Conservation (phyloP, 2,888 invertebrate species). For the Callosobruchus maculatus region DNA sequence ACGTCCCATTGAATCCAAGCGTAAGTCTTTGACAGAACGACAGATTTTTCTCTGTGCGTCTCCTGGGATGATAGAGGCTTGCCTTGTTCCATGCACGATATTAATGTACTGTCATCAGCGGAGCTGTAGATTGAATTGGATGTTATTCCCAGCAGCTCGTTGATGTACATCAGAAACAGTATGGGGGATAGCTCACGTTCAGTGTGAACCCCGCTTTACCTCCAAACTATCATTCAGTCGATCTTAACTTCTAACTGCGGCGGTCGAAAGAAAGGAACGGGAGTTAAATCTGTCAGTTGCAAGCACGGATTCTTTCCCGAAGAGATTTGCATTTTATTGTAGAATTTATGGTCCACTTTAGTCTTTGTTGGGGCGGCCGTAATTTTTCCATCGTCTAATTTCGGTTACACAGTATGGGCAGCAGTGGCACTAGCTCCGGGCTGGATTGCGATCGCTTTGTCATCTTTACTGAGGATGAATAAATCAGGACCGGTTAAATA, state of each 20-base stretch:
- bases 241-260: neutral
- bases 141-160: too few relatives aligned
- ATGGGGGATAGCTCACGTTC: neutral
- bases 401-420: neutral
- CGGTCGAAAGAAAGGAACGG: neutral
- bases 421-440: neutral
- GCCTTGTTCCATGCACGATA: too few relatives aligned
- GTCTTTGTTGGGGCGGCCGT: neutral
- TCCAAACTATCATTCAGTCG: neutral
- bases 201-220: neutral
- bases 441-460: neutral
- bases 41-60: too few relatives aligned
- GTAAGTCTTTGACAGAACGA: too few relatives aligned
- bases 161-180: too few relatives aligned
- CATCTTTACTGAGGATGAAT: neutral
- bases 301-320: neutral
- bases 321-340: slow-evolving; percentile 1
- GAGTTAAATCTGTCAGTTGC: neutral
- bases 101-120: too few relatives aligned
- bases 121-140: too few relatives aligned
- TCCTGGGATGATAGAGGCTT: too few relatives aligned
- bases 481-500: neutral
- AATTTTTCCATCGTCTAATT: neutral
- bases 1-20: too few relatives aligned
- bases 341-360: slow-evolving; percentile 1